Evolutionary conservation across 2,888 invertebrate genomes (phyloP), one percentile per base, ranked within the genome.

Genomic region (Drosophila hawaiiensis): DNA sequence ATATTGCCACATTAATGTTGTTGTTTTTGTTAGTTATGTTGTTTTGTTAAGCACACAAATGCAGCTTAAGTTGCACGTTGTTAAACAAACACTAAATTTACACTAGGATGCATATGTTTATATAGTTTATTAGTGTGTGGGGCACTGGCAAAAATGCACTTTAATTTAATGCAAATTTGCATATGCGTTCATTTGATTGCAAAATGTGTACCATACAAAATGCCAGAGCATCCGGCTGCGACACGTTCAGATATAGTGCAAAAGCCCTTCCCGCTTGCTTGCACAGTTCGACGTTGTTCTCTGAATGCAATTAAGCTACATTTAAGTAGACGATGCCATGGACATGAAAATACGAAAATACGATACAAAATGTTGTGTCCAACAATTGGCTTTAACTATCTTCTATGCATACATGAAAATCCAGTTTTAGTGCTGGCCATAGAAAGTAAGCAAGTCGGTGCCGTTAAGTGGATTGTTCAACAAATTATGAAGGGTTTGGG

Each of bases 41-140:
- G 39, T 65, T 64, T 41, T 60, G 68, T 54, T 65, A 64, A 68
- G 49, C 74, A 79, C 43, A 73, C 86, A 86, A 79, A 88, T 77
- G 76, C 52, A 76, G 85, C 88, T 89, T 83, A 77, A 82, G 80
- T 78, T 90, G 78, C 80, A 77, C 71, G 58, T 59, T 65, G 43
- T 66, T 58, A 69, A 74, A 65, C 76, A 72, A 64, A 66, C 66
- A 68, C 52, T 43, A 58, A 61, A 72, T 37, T 60, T 59, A 66
- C 56, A 76, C 49, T 41, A 54, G 29, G 53, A 12, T 53, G 50
- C 53, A 47, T 39, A n/a, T 35, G 47, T 16, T 28, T 31, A 19
- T 68, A 22, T 60, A 12, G 43, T 12, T 43, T 14, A 43, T 43
- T 22, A 3, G 25, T 19, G 31, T 25, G 31, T 33, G 28, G 49